A percentile compares a stretch with the other conserved stretches of the same genome.
Conservation (phyloP, 2,888 invertebrate species). For the Seira musarum region DNA sequence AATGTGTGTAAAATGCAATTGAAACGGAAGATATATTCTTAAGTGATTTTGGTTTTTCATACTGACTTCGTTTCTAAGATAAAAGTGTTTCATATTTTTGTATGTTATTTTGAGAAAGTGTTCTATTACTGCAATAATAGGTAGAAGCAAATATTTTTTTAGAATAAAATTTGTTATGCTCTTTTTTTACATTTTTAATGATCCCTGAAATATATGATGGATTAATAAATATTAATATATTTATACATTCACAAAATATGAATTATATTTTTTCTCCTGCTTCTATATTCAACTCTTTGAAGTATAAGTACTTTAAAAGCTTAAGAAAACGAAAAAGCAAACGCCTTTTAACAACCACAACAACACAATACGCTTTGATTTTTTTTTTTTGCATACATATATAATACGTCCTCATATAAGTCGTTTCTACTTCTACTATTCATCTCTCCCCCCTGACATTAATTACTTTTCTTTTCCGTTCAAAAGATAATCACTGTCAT, state of each 20-base stretch:
- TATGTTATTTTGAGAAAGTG: slow-evolving; percentile 42
- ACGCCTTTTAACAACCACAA: background rate
- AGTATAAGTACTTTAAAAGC: background rate
- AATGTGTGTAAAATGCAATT: background rate
- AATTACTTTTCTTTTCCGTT: slow-evolving; percentile 62
- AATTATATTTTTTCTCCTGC: too few species aligned
- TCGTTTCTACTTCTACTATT: slow-evolving; percentile 5
- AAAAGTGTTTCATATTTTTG: slow-evolving; percentile 16
- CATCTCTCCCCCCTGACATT: slow-evolving; percentile 43
- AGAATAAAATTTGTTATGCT: background rate
- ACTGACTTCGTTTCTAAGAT: too few species aligned
- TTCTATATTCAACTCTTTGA: too few species aligned
- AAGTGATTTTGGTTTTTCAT: too few species aligned
- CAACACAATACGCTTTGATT: background rate
- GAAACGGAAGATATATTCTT: slow-evolving; percentile 6
- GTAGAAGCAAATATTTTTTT: too few species aligned
- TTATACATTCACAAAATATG: too few species aligned
- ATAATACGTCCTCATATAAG: too few species aligned
- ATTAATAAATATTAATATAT: background rate
- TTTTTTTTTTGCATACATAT: background rate
- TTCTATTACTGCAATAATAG: too few species aligned
- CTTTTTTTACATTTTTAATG: slow-evolving; percentile 31
- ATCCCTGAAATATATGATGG: slow-evolving; percentile 28
- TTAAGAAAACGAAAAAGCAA: background rate
- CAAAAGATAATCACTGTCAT: slow-evolving; percentile 56